Evolutionary conservation across 2,797 vertebrate genomes (phyloP), one percentile per base, ranked within the genome.

Genomic region (Galaxias olidus): DNA sequence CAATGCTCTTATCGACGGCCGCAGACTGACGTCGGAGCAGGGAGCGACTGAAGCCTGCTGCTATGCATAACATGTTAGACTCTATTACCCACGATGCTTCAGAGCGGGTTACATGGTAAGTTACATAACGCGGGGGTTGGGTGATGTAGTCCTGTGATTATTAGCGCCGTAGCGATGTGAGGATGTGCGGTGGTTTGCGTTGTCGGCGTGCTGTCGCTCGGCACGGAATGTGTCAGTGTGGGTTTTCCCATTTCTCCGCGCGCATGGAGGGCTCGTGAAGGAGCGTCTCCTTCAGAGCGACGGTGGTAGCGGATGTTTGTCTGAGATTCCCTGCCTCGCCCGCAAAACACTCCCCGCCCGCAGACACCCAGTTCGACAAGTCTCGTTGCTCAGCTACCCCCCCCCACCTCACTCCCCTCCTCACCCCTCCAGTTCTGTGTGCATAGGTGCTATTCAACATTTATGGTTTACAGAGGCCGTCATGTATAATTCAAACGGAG

Each of bases 401-500:
- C 9, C 20, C 14, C 13, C 12, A n/a, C 11, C 13, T 9, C 8
- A 14, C 40, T 15, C 15, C 45, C 12, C 60, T 43, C 30, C 51
- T 30, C 19, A 7, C 4, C 58, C 42, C 48, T 10, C 19, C 49
- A 9, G 56, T 46, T 53, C 43, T 44, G 70, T 72, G 75, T 68
- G 64, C 68, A 76, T 78, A 65, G 40, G 60, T 72, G 47, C 77
- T 79, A 81, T 88, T 84, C 76, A 86, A 79, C 83, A 85, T 87
- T 84, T 81, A 79, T 86, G 75, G 76, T 84, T 83, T 86, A 86
- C 81, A 86, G 85, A 84, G 76, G 68, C 76, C 69, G 78, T 69
- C 84, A 85, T 89, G 79, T 82, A 86, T 86, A 84, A 89, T 88
- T 88, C 80, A 86, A 77, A 69, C 74, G 45, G n/a, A n/a, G n/a